Evolutionary conservation across 2,113 vertebrate species (phyloP), one percentile per base, ranked within the genome.

Genomic region (Indicator indicator): DNA sequence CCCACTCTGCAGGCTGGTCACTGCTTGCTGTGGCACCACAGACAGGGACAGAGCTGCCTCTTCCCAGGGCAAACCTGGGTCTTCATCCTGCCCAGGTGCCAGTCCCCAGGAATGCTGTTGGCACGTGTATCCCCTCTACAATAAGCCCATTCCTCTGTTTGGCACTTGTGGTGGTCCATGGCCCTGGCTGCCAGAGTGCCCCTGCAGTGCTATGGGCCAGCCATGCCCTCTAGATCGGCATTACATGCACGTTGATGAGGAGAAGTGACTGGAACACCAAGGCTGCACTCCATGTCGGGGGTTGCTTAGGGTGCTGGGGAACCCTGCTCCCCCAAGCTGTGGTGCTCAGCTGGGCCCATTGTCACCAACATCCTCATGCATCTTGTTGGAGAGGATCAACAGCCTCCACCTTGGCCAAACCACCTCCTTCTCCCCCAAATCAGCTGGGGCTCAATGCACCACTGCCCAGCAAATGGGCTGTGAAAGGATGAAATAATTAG

Each of bases 241-340:
- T 26, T 9, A 0, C 4, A 1, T 17, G 16, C n/a, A 7, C 0
- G 5, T 40, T 2, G 5, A 17, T n/a, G 28, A 24, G 32, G 55
- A 38, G 42, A 5, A 3, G 7, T 2, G 1, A 50, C 11, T 5
- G 1, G 52, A 52, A 33, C 11, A 17, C 30, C 30, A 36, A n/a
- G 33, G 23, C 16, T 30, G 83, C 12, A 18, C 30, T 44, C 63
- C 36, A 11, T 38, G 36, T 1, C 12, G 64, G 44, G 32, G 24
- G 32, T 12, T 26, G 24, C n/a, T 7, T 30, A 65, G n/a, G 27
- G 70, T 46, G 32, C 44, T 16, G 24, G 30, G 72, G 44, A 71
- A 5, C 48, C 46, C 38, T 1, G 0, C 9, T 16, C 14, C 27
- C 10, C 24, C 23, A 15, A 16, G 6, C 17, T 5, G 0, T 5